A percentile compares a stretch with the other conserved stretches of the same genome.
Conservation (phyloP, 2,113 vertebrate species). For the Apistogramma diplotaenia region DNA sequence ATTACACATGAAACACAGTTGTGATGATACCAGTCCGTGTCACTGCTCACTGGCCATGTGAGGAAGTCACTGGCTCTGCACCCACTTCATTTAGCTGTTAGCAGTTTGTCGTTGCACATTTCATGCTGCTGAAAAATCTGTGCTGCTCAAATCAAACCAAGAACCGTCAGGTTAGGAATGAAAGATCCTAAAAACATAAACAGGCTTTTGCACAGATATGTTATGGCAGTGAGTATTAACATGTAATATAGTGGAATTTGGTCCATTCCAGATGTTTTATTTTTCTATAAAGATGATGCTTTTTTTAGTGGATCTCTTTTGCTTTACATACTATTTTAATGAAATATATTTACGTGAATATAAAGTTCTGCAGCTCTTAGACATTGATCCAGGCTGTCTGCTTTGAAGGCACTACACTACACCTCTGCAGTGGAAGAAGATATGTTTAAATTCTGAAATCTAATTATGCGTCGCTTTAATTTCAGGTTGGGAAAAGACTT, state of each 20-base stretch:
- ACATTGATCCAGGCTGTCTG: not conserved
- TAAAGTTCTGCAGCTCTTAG: not conserved
- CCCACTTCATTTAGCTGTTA: too few species aligned
- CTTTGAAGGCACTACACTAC: not conserved
- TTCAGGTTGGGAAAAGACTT: not conserved
- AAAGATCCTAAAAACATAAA: not conserved
- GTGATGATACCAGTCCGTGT: too few species aligned
- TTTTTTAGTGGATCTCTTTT: too few species aligned
- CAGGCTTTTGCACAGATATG: too few species aligned
- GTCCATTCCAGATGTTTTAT: too few species aligned
- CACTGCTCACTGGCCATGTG: too few species aligned
- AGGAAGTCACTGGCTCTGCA: too few species aligned
- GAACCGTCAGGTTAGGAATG: too few species aligned
- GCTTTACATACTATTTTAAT: not conserved
- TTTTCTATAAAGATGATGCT: too few species aligned
- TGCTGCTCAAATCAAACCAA: too few species aligned
- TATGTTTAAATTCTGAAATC: not conserved
- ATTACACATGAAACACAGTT: not conserved
- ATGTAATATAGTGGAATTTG: not conserved
- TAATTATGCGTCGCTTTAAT: conserved; percentile 26
- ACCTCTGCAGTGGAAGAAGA: not conserved
- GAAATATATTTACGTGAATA: not conserved
- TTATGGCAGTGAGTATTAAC: not conserved
- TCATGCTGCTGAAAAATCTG: too few species aligned
- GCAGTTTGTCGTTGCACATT: too few species aligned